Conservation (phyloP, 2,888 invertebrate genomes). For the Syrista parreyssii region DNA sequence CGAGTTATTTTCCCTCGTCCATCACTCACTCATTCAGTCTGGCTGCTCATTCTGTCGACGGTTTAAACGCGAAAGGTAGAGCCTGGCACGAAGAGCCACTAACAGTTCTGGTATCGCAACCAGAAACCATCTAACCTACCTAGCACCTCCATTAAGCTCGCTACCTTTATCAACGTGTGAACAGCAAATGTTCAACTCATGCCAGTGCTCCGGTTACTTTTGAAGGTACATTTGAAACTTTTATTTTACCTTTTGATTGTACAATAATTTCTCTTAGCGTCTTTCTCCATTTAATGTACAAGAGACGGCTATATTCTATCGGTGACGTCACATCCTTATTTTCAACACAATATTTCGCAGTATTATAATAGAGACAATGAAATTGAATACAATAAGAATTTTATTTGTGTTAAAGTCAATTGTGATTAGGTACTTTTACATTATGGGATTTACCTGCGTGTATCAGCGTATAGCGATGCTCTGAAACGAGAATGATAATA, state of each 20-base stretch:
- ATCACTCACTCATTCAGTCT: slow-evolving; percentile 54
- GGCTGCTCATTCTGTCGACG: slow-evolving; percentile 53
- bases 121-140: neutral
- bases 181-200: neutral
- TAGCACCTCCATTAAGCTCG: neutral
- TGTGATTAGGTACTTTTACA: neutral
- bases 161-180: neutral
- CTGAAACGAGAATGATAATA: neutral
- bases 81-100: slow-evolving; percentile 55
- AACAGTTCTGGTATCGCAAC: neutral
- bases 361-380: neutral
- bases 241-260: neutral
- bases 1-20: slow-evolving; percentile 48
- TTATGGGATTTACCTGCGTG: neutral
- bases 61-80: slow-evolving; percentile 44
- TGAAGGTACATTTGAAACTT: neutral
- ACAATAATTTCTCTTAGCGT: neutral
- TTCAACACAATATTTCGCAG: neutral
- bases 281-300: neutral
- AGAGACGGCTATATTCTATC: neutral
- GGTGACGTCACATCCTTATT: neutral
- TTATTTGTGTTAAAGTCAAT: neutral
- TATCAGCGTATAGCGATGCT: neutral
- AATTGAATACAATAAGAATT: neutral
- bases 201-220: neutral